Evolutionary conservation across 1,140 invertebrate species (phyloP).

Genomic region (Aphaenogaster floridana): DNA sequence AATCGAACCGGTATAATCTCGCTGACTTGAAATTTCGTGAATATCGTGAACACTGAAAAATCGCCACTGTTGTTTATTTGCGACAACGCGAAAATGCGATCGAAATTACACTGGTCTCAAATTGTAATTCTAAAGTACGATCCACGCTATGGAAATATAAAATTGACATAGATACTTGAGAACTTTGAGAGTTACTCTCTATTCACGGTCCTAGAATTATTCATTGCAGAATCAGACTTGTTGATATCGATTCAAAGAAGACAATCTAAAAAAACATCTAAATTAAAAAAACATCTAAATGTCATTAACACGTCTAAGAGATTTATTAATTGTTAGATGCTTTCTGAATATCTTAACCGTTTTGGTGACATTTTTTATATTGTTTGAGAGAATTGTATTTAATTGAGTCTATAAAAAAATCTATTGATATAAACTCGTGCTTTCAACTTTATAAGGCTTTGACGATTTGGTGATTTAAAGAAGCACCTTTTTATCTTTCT

Average conservation of each 20-base stretch:
- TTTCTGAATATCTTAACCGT: background rate
- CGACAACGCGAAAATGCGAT: background rate
- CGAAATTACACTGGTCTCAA: background rate
- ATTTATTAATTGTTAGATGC: constrained; percentile 1
- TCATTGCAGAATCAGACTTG: constrained; percentile 13
- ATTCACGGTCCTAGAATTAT: constrained; percentile 2
- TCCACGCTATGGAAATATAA: background rate
- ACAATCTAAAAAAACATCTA: constrained; percentile 13
- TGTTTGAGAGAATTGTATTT: background rate
- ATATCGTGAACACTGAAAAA: background rate
- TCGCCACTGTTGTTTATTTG: background rate
- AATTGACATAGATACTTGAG: constrained; percentile 34
- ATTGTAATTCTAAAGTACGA: background rate
- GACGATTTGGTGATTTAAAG: background rate
- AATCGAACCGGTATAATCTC: background rate
- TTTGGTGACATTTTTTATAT: background rate
- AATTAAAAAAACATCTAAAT: constrained; percentile 23
- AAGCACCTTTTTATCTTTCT: background rate
- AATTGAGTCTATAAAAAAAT: background rate
- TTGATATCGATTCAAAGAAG: constrained; percentile 9
- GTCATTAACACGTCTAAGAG: background rate
- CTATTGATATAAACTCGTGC: background rate
- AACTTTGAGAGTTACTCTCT: background rate
- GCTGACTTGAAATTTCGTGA: background rate
- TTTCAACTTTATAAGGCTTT: background rate